phyloP scores from a whole-genome alignment of 2,113 vertebrate genomes.

The Todiramphus chloris region DNA sequence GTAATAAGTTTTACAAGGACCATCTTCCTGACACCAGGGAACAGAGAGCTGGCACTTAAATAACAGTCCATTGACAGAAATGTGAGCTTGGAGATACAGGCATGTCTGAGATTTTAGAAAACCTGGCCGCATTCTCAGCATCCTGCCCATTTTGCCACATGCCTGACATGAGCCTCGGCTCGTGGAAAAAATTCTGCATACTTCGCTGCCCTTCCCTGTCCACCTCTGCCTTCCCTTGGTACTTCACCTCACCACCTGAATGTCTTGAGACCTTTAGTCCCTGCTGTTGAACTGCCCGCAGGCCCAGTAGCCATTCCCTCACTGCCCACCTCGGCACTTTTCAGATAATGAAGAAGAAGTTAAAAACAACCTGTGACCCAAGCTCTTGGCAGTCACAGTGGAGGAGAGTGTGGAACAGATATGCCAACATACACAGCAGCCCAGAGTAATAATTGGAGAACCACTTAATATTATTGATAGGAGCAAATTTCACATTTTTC shows the following conservation, averaged over 20 bases:
- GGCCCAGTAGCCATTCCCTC: not conserved
- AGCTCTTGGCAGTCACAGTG: not conserved
- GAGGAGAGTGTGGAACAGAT: not conserved
- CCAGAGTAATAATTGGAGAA: not conserved
- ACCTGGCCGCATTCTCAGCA: not conserved
- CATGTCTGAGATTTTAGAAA: not conserved
- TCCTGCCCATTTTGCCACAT: not conserved
- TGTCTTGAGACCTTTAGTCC: not conserved
- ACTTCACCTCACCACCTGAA: not conserved
- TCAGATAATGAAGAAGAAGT: not conserved
- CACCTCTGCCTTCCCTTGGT: not conserved
- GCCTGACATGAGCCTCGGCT: not conserved
- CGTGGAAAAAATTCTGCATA: not conserved
- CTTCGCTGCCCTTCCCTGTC: not conserved
- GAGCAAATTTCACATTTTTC: not conserved
- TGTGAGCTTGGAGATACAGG: not conserved
- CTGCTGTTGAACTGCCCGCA: not conserved
- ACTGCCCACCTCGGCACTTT: not conserved
- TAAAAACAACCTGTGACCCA: not conserved
- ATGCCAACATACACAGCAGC: not conserved
- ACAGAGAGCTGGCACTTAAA: slow-evolving; percentile 2
- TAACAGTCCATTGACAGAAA: not conserved
- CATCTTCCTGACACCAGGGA: not conserved
- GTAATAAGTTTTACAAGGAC: slow-evolving; percentile 41
- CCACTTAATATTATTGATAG: not conserved